phyloP scores from a whole-genome alignment of 2,797 vertebrate species.

The Chelon auratus region DNA sequence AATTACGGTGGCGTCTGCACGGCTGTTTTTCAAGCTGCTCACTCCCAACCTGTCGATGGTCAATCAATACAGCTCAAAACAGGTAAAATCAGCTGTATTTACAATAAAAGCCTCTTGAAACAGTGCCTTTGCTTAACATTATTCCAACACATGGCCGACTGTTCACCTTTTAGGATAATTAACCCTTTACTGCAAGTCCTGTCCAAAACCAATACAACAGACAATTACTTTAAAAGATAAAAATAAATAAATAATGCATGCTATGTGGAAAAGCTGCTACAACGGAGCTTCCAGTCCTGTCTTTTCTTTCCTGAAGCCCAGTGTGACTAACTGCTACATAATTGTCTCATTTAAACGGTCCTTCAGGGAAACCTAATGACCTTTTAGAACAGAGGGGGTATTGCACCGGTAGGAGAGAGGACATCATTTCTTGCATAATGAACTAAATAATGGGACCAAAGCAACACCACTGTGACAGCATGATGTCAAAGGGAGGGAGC shows the following conservation, averaged over 20 bases:
- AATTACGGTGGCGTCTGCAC: conserved; percentile 62
- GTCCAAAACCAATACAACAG: background rate
- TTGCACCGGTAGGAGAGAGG: conserved; percentile 20
- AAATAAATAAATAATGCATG: too few relatives aligned
- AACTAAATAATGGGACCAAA: conserved; percentile 44
- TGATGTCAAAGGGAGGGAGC: conserved; percentile 32
- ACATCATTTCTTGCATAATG: conserved; percentile 55
- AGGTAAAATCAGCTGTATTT: conserved; percentile 27
- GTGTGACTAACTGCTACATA: conserved; percentile 45
- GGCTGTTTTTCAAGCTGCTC: conserved; percentile 59
- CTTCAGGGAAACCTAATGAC: conserved; percentile 55
- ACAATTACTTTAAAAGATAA: background rate
- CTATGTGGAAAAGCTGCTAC: background rate
- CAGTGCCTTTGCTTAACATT: background rate
- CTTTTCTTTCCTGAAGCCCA: conserved; percentile 9
- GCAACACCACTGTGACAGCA: conserved; percentile 30
- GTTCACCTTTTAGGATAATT: background rate
- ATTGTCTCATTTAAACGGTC: conserved; percentile 49
- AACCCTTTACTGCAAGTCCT: background rate
- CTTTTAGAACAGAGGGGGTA: conserved; percentile 46
- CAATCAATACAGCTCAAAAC: conserved; percentile 67
- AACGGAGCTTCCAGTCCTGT: background rate
- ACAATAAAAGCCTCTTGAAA: conserved; percentile 34
- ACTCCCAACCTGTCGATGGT: conserved; percentile 40
- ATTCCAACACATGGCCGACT: background rate